Percentiles rank a stretch among this genome's conserved stretches.
phyloP scores from a whole-genome alignment of 2,797 vertebrate species.

The Telmatherina bonti region DNA sequence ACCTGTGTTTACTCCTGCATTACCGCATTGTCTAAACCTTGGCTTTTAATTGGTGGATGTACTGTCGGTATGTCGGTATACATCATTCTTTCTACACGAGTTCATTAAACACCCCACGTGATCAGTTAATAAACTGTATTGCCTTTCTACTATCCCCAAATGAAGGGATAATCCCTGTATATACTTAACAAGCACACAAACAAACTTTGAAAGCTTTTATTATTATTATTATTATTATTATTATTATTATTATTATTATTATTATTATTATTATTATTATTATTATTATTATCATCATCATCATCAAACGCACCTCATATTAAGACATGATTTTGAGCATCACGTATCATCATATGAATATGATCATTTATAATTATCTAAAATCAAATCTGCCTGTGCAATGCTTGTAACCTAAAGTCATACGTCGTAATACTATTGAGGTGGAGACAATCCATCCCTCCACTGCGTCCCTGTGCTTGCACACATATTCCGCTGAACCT shows the following conservation, averaged over 20 bases:
- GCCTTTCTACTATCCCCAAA: slow-evolving; percentile 15
- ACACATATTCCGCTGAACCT: slow-evolving; percentile 64
- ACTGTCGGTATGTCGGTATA: slow-evolving; percentile 8
- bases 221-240: too few species aligned
- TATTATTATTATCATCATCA: not conserved
- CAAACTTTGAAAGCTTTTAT: too few species aligned
- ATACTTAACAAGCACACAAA: not conserved
- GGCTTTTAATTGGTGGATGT: slow-evolving; percentile 51
- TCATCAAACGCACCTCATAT: not conserved
- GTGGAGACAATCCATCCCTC: slow-evolving; percentile 7
- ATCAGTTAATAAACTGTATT: slow-evolving; percentile 6
- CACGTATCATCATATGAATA: not conserved
- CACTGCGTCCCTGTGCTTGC: slow-evolving; percentile 27
- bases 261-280: too few species aligned
- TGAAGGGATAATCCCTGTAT: not conserved
- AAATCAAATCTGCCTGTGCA: not conserved
- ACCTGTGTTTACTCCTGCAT: slow-evolving; percentile 44
- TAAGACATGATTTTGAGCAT: not conserved
- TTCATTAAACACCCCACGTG: slow-evolving; percentile 18
- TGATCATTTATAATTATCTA: not conserved
- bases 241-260: too few species aligned
- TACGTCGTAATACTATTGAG: slow-evolving; percentile 4
- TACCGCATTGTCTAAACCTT: slow-evolving; percentile 33
- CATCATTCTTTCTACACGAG: slow-evolving; percentile 23
- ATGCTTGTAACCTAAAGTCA: not conserved